phyloP scores from a whole-genome alignment of 1,140 invertebrate genomes.

The Aphis gossypii region DNA sequence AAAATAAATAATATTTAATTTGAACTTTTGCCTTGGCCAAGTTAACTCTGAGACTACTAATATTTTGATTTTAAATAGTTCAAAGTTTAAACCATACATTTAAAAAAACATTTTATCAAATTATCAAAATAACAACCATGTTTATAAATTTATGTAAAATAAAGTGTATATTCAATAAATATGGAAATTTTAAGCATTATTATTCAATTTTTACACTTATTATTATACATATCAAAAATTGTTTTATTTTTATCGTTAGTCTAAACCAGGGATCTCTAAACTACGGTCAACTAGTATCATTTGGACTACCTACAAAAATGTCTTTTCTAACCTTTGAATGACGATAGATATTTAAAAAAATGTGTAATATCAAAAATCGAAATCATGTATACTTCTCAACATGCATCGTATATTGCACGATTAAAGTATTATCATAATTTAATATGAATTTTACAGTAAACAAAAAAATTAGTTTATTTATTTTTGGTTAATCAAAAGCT shows the following conservation, averaged over 20 bases:
- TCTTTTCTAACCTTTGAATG: too few relatives aligned
- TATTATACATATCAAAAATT: not conserved
- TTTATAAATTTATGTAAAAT: not conserved
- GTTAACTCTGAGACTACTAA: not conserved
- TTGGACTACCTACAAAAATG: too few relatives aligned
- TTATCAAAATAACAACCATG: not conserved
- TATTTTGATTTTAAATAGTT: not conserved
- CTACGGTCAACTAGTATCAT: too few relatives aligned
- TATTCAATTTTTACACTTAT: not conserved
- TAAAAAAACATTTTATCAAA: not conserved
- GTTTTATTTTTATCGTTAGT: not conserved
- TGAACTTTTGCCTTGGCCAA: conserved; percentile 15
- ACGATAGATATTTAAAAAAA: too few relatives aligned
- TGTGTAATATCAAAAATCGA: too few relatives aligned
- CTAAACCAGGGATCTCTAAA: not conserved
- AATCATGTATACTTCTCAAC: too few relatives aligned
- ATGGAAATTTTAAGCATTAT: not conserved
- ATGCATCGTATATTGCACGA: too few relatives aligned
- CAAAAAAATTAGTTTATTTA: too few relatives aligned
- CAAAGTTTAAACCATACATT: not conserved
- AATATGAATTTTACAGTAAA: too few relatives aligned
- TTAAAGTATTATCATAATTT: too few relatives aligned
- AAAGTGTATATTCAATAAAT: not conserved
- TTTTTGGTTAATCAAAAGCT: too few relatives aligned
- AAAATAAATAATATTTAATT: not conserved